phyloP scores from a whole-genome alignment of 2,113 vertebrate species.

The Rhynchopsitta pachyrhyncha region DNA sequence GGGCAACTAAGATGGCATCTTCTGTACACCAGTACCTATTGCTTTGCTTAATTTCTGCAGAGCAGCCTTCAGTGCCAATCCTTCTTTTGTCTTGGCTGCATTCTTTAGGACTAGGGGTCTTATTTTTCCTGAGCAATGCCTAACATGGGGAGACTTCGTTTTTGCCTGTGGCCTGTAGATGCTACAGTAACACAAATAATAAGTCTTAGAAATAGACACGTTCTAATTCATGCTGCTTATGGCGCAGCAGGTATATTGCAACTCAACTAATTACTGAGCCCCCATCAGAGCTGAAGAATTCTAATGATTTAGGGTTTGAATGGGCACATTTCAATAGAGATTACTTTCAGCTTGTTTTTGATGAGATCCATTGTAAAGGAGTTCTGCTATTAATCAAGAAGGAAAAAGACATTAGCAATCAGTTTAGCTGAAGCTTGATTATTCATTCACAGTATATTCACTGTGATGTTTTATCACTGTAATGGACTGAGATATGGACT shows the following conservation, averaged over 20 bases:
- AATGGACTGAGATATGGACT: background rate
- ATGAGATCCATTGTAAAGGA: conserved; percentile 49
- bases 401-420: conserved; percentile 12
- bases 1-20: background rate
- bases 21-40: background rate
- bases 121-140: background rate
- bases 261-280: background rate
- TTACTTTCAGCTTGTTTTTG: conserved; percentile 53
- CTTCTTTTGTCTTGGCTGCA: background rate
- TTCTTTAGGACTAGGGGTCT: background rate
- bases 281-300: background rate
- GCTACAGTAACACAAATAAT: conserved; percentile 56
- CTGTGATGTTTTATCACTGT: background rate
- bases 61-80: background rate
- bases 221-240: conserved; percentile 1
- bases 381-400: conserved; percentile 58
- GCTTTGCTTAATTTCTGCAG: background rate
- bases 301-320: conserved; percentile 1
- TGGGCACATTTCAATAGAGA: background rate
- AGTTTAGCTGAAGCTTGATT: background rate
- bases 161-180: conserved; percentile 47
- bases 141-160: background rate
- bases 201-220: background rate
- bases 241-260: background rate
- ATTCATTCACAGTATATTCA: background rate